Evolutionary conservation across 1,140 invertebrate species (phyloP).

Genomic region (Onthophagus taurus): DNA sequence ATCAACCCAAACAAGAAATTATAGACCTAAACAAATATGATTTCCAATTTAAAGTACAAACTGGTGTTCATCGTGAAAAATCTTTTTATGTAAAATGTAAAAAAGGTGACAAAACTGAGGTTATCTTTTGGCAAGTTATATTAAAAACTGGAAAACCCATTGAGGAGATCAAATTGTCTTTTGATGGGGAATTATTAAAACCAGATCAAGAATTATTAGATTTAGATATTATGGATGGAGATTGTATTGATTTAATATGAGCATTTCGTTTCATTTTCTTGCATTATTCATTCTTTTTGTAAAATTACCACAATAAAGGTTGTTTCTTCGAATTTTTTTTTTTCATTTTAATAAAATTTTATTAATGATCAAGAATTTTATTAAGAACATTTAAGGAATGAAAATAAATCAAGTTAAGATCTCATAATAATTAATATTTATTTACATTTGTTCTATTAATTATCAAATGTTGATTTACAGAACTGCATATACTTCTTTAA

Average conservation of each 20-base stretch:
- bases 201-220: neutral
- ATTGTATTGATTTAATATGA: neutral
- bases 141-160: neutral
- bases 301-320: no score
- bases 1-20: neutral
- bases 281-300: no score
- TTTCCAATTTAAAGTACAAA: neutral
- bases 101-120: neutral
- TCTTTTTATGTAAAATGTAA: neutral
- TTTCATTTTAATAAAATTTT: no score
- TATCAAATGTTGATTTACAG: slow-evolving; percentile 33
- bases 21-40: neutral
- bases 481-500: slow-evolving; percentile 41
- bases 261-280: no score
- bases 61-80: neutral
- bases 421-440: neutral
- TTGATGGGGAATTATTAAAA: neutral
- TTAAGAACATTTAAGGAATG: no score
- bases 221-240: neutral
- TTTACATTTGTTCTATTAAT: neutral
- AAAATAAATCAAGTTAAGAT: neutral
- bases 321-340: no score
- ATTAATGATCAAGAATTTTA: no score
- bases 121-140: neutral
- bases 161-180: neutral